Base-by-base conservation (phyloP, 2,113 vertebrate genomes). In the human region DNA sequence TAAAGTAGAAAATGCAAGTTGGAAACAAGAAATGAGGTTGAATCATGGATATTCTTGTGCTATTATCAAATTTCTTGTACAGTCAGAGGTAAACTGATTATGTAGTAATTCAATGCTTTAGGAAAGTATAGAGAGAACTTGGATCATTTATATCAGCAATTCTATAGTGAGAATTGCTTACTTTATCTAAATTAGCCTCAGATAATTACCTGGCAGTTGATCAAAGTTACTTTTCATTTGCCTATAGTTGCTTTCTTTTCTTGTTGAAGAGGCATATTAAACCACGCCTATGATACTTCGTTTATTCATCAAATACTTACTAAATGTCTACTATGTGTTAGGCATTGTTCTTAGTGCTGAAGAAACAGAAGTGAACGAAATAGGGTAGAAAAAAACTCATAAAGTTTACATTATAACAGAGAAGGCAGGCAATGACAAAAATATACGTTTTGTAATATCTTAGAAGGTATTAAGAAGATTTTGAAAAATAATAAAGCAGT, bases 181-280 rank as follows among this genome's bases (percentile, higher is more conserved):
- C n/a, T 92, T 97, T 43, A 92, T 78, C 25, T 92, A 92, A 85
- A 90, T 89, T 57, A 86, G 27, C 20, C 27, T 40, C 66, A 59
- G n/a, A 61, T 2, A 76, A 14, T 75, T 83, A 79, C 22, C n/a
- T 82, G 35, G 30, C 2, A 79, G 16, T 76, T 25, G 48, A 64
- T 85, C 12, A 45, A 43, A 95, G 22, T 82, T 87, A 48, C 14
- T 84, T 92, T 93, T 90, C 40, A 79, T 73, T 89, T 93, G 30
- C n/a, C 27, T n/a, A 0, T 79, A 25, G 4, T 66, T 92, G 17
- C 11, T 90, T 93, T 90, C 2, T 18, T 81, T 93, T 93, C 32
- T 84, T 81, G 25, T 64, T 75, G 76, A 59, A 76, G 32, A 97
- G 35, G 8, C 20, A 55, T 81, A 88, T 45, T 90, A 79, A 73